Evolutionary conservation across 2,113 vertebrate genomes (phyloP), one percentile per base, ranked within the genome.

Genomic region (Egretta garzetta): DNA sequence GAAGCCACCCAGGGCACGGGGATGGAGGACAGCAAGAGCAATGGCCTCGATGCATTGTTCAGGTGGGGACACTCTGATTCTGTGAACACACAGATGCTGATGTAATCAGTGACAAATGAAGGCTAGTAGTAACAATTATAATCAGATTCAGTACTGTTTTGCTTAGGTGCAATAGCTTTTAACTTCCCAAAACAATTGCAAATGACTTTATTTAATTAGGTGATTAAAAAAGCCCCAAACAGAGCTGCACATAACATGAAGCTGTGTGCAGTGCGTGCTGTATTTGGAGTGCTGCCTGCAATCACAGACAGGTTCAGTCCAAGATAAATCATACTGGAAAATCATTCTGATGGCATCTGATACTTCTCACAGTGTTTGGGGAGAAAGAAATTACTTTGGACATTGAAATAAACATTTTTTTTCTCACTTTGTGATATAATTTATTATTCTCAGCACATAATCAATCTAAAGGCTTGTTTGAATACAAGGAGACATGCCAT

Each of bases 311-410:
- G 21, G 32, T 88, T 83, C 85, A 88, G 15, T 58, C 47, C 39
- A 62, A 88, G 67, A 80, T 23, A 92, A 92, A 80, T 58, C n/a
- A 32, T 33, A 62, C 24, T 55, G 74, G 82, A 88, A 93, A 88
- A 88, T 53, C n/a, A 32, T 79, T 81, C 77, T 87, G 67, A 88
- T 4, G 9, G 14, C 21, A 43, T 60, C 62, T 71, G 58, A 73
- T 89, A 62, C 17, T 79, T 47, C 67, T 93, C 13, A 49, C 13
- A 67, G 71, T 67, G n/a, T 80, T 86, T 88, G 27, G 24, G 58
- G 41, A 80, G n/a, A 41, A 11, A 66, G 26, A 90, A 94, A 86
- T 53, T 1, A 53, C 37, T 66, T 58, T 50, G n/a, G 41, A 50
- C 52, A 45, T 45, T 62, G 49, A 80, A 93, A 90, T 27, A 73